Conservation (phyloP, 2,797 vertebrate genomes). For the Spondyliosoma cantharus region DNA sequence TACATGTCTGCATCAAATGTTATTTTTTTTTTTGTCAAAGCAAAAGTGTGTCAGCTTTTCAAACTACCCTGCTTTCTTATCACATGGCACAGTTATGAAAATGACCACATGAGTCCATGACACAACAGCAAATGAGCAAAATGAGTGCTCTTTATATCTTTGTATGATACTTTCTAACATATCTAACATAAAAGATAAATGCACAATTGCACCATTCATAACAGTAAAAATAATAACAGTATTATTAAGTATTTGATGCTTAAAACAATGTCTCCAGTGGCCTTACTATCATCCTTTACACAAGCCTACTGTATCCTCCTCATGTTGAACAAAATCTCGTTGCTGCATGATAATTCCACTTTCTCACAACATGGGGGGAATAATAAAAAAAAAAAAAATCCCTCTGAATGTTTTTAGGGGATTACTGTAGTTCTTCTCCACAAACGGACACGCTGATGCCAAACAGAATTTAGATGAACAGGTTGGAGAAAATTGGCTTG, state of each 20-base stretch:
- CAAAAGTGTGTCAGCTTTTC: no score
- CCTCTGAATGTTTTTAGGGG: conserved; percentile 40
- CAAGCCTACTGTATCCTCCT: conserved; percentile 21
- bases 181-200: not conserved
- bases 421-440: conserved; percentile 52
- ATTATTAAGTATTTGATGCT: conserved; percentile 8
- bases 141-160: not conserved
- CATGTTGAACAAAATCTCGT: conserved; percentile 9
- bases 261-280: conserved; percentile 2
- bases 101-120: not conserved
- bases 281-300: conserved; percentile 24
- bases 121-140: not conserved
- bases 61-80: not conserved
- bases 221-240: not conserved
- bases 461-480: conserved; percentile 67
- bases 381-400: conserved; percentile 28
- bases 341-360: conserved; percentile 23
- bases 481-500: conserved; percentile 72
- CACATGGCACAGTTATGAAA: not conserved
- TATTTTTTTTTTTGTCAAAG: no score
- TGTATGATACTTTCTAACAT: not conserved
- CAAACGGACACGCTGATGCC: conserved; percentile 53
- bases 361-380: conserved; percentile 21
- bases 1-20: not conserved
- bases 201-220: conserved; percentile 4